phyloP scores from a whole-genome alignment of 2,113 vertebrate genomes.

The Miniopterus natalensis region DNA sequence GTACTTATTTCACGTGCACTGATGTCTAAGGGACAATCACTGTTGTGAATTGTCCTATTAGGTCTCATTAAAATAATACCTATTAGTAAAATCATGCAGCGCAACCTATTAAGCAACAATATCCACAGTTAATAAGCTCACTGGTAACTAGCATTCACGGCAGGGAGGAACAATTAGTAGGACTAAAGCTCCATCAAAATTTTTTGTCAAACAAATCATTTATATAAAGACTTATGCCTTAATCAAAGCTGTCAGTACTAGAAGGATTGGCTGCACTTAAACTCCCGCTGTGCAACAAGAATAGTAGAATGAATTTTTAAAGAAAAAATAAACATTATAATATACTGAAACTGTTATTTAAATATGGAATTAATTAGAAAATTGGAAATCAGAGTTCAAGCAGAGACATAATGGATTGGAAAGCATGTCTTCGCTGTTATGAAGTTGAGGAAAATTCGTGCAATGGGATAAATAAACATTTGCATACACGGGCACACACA shows the following conservation, averaged over 20 bases:
- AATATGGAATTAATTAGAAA: constrained; percentile 49
- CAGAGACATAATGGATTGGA: background rate
- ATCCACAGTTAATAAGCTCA: background rate
- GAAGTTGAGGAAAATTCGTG: background rate
- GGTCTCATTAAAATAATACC: background rate
- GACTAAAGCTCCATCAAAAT: background rate
- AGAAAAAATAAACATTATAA: background rate
- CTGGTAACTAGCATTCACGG: background rate
- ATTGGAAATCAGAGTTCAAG: constrained; percentile 29
- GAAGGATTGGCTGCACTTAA: background rate
- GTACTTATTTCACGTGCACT: background rate
- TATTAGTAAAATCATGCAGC: background rate
- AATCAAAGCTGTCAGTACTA: constrained; percentile 3
- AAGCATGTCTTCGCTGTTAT: background rate
- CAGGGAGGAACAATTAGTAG: constrained; percentile 27
- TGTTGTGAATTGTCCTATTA: background rate
- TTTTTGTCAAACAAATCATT: constrained; percentile 34
- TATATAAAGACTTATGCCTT: constrained; percentile 18
- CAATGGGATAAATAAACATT: background rate
- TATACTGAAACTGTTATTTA: background rate
- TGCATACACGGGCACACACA: background rate
- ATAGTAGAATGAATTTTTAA: background rate
- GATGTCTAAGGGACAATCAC: background rate
- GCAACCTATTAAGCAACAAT: background rate
- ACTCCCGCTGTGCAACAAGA: constrained; percentile 1